phyloP scores from a whole-genome alignment of 1,140 invertebrate genomes.

The Achatina immaculata region DNA sequence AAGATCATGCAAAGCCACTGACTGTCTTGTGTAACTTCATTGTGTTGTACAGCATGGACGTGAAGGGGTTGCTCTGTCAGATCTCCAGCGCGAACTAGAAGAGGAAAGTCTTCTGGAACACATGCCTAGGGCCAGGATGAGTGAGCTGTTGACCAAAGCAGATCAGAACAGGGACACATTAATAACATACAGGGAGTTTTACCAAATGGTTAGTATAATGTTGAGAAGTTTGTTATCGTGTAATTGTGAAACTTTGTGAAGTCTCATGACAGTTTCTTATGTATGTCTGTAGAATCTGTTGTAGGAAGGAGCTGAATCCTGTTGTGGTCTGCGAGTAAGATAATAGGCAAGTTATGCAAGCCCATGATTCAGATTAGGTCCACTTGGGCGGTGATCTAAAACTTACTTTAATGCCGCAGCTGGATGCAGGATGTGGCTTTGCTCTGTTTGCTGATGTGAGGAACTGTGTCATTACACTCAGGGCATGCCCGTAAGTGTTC shows the following conservation, averaged over 20 bases:
- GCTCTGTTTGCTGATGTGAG: too few relatives aligned
- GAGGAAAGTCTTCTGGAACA: constrained; percentile 53
- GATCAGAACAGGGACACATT: constrained; percentile 48
- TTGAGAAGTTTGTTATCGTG: background rate
- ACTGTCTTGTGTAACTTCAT: background rate
- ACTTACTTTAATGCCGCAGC: too few relatives aligned
- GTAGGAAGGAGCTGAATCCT: background rate
- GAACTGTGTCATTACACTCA: too few relatives aligned
- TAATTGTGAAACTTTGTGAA: background rate
- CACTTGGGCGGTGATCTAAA: background rate
- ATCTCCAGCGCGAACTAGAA: constrained; percentile 51
- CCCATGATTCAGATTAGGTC: background rate
- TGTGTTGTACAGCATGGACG: constrained; percentile 53
- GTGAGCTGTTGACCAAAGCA: constrained; percentile 49
- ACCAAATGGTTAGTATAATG: constrained; percentile 49
- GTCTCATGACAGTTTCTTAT: background rate
- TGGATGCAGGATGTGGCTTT: too few relatives aligned
- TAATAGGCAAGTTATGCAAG: too few relatives aligned
- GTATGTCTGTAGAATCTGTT: background rate
- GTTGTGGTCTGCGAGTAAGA: background rate
- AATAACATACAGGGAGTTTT: constrained; percentile 58
- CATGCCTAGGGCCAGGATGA: constrained; percentile 48
- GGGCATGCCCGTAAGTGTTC: too few relatives aligned
- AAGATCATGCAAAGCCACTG: too few relatives aligned
- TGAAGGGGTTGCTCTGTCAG: constrained; percentile 48